These are phyloP conservation scores for Rhinogobius similis DNA, from an alignment of 2,113 vertebrate species.

Conservation along the genomic window DNA sequence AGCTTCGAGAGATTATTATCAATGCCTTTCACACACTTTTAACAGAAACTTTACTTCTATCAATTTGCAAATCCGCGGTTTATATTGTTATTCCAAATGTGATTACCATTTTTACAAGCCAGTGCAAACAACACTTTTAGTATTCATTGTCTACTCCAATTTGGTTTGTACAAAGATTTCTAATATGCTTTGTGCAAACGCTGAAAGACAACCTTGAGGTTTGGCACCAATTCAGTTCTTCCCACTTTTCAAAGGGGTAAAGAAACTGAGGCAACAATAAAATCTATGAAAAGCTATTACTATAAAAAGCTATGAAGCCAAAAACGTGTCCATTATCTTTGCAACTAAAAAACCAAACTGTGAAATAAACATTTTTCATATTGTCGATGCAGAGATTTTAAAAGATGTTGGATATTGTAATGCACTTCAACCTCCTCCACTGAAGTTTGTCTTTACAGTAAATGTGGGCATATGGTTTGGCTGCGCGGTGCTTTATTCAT, in stretches of 20 bases:
- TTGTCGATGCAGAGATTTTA: too few relatives aligned
- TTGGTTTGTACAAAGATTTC: neutral
- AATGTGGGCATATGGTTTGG: constrained; percentile 67
- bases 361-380: too few relatives aligned
- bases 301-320: neutral
- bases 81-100: neutral
- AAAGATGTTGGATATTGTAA: neutral
- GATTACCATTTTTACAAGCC: neutral
- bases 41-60: neutral
- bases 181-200: neutral
- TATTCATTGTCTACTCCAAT: neutral
- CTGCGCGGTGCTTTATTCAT: constrained; percentile 70
- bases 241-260: neutral
- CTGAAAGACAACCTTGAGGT: neutral
- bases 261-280: neutral
- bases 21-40: constrained; percentile 11
- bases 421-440: neutral
- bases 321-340: neutral
- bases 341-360: too few relatives aligned
- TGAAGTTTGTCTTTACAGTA: constrained; percentile 19
- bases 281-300: too few relatives aligned
- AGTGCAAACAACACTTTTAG: neutral
- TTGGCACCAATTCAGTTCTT: neutral
- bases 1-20: neutral
- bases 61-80: neutral